These are phyloP conservation scores for Pantala flavescens DNA, from an alignment of 1,140 invertebrate genomes.

Conservation along the genomic window DNA sequence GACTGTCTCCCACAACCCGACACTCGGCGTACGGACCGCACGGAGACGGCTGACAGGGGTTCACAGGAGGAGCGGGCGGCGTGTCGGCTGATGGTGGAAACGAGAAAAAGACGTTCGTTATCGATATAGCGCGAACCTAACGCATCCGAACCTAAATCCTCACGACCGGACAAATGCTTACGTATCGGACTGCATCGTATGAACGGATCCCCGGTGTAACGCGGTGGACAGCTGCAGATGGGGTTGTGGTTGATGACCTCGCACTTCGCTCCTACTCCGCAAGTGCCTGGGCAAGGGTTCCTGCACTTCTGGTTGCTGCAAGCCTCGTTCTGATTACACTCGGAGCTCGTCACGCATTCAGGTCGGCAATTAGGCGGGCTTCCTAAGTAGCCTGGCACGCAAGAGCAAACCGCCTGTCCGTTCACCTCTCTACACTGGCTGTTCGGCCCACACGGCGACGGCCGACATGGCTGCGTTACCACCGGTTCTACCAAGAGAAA, in stretches of 20 bases:
- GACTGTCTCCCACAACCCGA: slow-evolving; percentile 47
- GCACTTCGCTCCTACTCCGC: slow-evolving; percentile 52
- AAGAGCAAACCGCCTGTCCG: slow-evolving; percentile 66
- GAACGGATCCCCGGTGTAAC: slow-evolving; percentile 48
- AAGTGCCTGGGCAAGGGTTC: slow-evolving; percentile 56
- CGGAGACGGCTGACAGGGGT: slow-evolving; percentile 63
- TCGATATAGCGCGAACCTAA: too few species aligned
- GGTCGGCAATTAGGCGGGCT: slow-evolving; percentile 60
- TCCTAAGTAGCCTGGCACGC: slow-evolving; percentile 65
- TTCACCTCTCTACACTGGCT: slow-evolving; percentile 61
- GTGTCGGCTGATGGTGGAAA: slow-evolving; percentile 23
- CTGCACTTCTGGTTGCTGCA: slow-evolving; percentile 58
- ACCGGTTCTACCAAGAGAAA: slow-evolving; percentile 6
- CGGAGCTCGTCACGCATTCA: slow-evolving; percentile 54
- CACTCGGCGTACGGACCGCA: slow-evolving; percentile 75
- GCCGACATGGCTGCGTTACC: slow-evolving; percentile 38
- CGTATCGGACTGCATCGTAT: slow-evolving; percentile 45
- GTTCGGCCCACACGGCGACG: slow-evolving; percentile 68
- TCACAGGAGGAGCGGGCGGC: slow-evolving; percentile 30
- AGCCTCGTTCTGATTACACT: slow-evolving; percentile 49
- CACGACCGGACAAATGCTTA: slow-evolving; percentile 29
- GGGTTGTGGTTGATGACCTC: slow-evolving; percentile 51
- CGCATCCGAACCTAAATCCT: neutral
- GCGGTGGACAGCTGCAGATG: slow-evolving; percentile 49
- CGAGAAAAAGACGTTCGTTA: slow-evolving; percentile 19